These are phyloP conservation scores for Tonatia bakeri DNA, from an alignment of 2,113 vertebrate species.

Conservation along the genomic window DNA sequence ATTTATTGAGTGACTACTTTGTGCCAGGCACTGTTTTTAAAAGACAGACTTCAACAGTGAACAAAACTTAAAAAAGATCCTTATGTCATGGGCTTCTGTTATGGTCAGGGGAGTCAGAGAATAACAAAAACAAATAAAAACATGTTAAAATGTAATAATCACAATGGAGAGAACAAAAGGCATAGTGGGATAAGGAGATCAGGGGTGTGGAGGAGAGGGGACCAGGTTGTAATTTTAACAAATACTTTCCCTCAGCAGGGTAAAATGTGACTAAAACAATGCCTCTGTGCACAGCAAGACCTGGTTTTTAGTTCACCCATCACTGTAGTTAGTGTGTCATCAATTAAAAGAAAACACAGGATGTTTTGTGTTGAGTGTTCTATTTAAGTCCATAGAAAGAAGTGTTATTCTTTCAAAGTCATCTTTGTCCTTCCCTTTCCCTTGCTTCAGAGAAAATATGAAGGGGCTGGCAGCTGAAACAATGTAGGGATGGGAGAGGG, in stretches of 20 bases:
- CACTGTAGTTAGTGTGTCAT: not conserved
- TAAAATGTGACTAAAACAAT: not conserved
- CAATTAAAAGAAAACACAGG: slow-evolving; percentile 56
- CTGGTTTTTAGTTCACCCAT: not conserved
- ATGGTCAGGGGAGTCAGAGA: not conserved
- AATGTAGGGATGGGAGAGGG: slow-evolving; percentile 61
- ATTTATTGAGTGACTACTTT: not conserved
- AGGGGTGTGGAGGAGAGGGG: not conserved
- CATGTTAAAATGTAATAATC: not conserved
- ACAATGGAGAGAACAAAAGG: not conserved
- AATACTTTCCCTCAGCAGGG: not conserved
- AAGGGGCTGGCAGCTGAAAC: slow-evolving; percentile 52
- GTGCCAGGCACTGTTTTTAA: not conserved
- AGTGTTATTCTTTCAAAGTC: slow-evolving; percentile 68
- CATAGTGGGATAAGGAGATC: not conserved
- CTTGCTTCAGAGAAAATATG: slow-evolving; percentile 58
- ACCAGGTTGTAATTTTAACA: not conserved
- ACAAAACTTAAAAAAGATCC: not conserved
- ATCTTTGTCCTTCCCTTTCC: slow-evolving; percentile 66
- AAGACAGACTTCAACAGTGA: not conserved
- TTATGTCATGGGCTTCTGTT: not conserved
- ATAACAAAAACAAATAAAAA: not conserved
- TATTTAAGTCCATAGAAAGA: slow-evolving; percentile 62
- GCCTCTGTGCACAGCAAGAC: not conserved
- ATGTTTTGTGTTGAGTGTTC: slow-evolving; percentile 54